Conservation (phyloP, 2,113 vertebrate genomes). For the Pycnonotus jocosus region DNA sequence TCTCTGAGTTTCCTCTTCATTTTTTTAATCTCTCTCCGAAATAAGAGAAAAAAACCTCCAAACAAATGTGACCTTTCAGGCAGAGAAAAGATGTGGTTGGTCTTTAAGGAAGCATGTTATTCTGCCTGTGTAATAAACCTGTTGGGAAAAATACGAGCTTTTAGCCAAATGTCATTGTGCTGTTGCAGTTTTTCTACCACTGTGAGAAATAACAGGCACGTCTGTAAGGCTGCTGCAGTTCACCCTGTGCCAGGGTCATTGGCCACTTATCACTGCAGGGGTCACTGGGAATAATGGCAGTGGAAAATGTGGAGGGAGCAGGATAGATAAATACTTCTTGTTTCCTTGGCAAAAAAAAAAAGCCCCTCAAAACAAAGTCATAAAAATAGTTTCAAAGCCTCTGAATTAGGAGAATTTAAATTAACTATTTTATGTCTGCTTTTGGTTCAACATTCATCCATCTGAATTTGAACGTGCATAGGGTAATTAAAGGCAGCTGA, state of each 20-base stretch:
- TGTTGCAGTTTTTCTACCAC: neutral
- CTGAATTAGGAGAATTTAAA: neutral
- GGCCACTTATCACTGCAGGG: slow-evolving; percentile 38
- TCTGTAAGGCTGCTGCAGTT: neutral
- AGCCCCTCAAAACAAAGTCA: neutral
- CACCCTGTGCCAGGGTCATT: neutral
- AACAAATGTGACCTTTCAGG: slow-evolving; percentile 9
- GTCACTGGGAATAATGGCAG: neutral
- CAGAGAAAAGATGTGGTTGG: neutral
- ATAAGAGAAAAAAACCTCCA: neutral
- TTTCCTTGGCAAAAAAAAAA: neutral
- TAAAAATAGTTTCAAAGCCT: neutral
- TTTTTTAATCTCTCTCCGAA: neutral
- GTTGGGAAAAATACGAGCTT: slow-evolving; percentile 25
- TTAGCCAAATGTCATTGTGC: slow-evolving; percentile 48
- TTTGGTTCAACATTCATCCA: neutral
- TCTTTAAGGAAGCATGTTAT: slow-evolving; percentile 28
- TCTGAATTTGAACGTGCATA: neutral
- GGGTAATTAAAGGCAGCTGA: neutral
- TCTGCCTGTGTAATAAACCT: neutral
- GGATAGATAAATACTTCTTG: neutral
- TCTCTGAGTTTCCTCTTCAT: neutral
- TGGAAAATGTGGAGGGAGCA: neutral
- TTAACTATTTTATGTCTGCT: neutral
- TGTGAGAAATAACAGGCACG: neutral